Base-by-base conservation (phyloP, 2,888 invertebrate genomes). In the Magallana nippona region DNA sequence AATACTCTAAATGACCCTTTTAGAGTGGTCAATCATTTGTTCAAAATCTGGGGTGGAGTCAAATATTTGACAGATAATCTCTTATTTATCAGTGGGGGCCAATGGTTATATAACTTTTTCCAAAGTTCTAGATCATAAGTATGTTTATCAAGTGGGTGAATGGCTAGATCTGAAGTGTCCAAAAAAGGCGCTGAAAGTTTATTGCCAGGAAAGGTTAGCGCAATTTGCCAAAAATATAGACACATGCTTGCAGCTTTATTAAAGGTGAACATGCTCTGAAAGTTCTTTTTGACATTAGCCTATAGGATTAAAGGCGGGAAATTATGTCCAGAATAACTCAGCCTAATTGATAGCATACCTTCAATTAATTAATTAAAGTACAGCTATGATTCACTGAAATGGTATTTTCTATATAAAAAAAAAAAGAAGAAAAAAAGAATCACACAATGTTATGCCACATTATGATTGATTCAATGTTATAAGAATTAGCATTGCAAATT, bases 11-110 rank as follows among this genome's bases (percentile, higher is more conserved):
- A 71, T 71, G 27, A 27, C 60, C 71, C 71, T 71, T 32, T 71
- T 71, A 71, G 1, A 27, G 11, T 71, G 71, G 71, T 32, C 71
- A 71, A 71, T 71, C 27, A 71, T 71, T 71, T 71, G 22, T 71
- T 71, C 13, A 71, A 71, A 15, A 71, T 27, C 44, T 71, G 22
- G 71, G 71, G 71, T 71, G 27, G 71, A 71, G 22, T 27, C 22
- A 15, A 71, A 71, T 71, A 71, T 71, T 71, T 71, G 27, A 71
- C 27, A 22, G 32, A 71, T 71, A 71, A 71, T 71, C 71, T 11
- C 71, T 27, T 71, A 10, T 27, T 71, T 71, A 27, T 71, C 71
- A 71, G 71, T 13, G 27, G 22, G 71, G 71, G 71, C 71, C 71
- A 27, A 71, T 27, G 19, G 71, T 71, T 71, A 71, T 71, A 32